Conservation (phyloP, 2,888 invertebrate genomes). For the Zhengitettix transpicula region DNA sequence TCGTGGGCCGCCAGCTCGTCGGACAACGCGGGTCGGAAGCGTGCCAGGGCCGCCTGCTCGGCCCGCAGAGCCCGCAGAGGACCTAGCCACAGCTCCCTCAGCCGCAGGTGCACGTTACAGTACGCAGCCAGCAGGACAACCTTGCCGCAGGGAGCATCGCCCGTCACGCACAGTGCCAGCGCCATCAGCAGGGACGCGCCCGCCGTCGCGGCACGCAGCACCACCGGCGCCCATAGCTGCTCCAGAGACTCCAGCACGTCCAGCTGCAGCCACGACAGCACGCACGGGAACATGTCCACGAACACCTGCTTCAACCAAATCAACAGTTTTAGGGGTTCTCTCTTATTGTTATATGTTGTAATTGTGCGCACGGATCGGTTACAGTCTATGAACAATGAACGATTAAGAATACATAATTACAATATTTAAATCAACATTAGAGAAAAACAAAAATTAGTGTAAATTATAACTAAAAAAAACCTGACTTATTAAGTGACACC, state of each 20-base stretch:
- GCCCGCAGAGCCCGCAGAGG: slow-evolving; percentile 35
- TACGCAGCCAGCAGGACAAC: slow-evolving; percentile 38
- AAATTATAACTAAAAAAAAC: too few relatives aligned
- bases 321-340: too few relatives aligned
- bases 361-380: too few relatives aligned
- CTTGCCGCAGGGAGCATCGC: slow-evolving; percentile 28
- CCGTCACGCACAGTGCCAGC: slow-evolving; percentile 28
- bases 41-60: slow-evolving; percentile 38
- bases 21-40: slow-evolving; percentile 37
- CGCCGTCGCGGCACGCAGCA: slow-evolving; percentile 41
- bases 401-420: too few relatives aligned
- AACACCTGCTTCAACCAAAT: slow-evolving; percentile 23
- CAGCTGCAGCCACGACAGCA: slow-evolving; percentile 38
- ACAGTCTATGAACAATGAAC: too few relatives aligned
- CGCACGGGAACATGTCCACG: slow-evolving; percentile 43
- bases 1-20: slow-evolving; percentile 51
- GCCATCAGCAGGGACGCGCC: slow-evolving; percentile 37
- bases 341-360: too few relatives aligned
- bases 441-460: too few relatives aligned
- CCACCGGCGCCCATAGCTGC: slow-evolving; percentile 46
- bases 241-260: slow-evolving; percentile 55
- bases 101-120: slow-evolving; percentile 45
- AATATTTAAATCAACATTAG: too few relatives aligned
- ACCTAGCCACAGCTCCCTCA: slow-evolving; percentile 42
- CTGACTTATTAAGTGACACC: too few relatives aligned